Conservation (phyloP, 2,888 invertebrate species). For the Chrysina gloriosa region DNA sequence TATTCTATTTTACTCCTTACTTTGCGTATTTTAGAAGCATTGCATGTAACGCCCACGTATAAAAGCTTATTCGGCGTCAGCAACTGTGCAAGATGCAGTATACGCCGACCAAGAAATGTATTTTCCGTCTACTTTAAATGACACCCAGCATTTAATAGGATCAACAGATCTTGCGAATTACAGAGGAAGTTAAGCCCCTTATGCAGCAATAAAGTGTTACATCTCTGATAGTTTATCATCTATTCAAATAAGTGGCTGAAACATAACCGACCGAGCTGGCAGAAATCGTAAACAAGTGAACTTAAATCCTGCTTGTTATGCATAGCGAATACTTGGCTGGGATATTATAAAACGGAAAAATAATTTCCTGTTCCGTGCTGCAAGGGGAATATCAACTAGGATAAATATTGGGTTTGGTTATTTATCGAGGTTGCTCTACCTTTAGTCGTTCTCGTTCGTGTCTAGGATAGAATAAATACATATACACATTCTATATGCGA, state of each 20-base stretch:
- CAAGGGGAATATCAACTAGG: slow-evolving; percentile 57
- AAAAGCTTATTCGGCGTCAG: not conserved
- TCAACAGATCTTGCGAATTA: slow-evolving; percentile 5
- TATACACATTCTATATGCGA: not conserved
- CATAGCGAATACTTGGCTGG: slow-evolving; percentile 54
- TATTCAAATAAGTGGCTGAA: slow-evolving; percentile 18
- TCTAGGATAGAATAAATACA: not conserved
- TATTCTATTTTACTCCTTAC: no score
- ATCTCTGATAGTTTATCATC: slow-evolving; percentile 6
- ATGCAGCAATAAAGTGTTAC: not conserved
- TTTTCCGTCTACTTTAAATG: not conserved
- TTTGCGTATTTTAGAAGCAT: no score
- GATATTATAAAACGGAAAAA: slow-evolving; percentile 60
- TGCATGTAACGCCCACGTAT: not conserved
- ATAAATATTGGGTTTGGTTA: slow-evolving; percentile 56
- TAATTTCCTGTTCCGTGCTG: slow-evolving; percentile 58
- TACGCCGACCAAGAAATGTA: not conserved
- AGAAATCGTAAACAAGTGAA: slow-evolving; percentile 51
- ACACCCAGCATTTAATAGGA: not conserved
- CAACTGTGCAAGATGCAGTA: not conserved
- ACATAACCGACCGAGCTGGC: slow-evolving; percentile 14
- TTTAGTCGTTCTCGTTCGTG: slow-evolving; percentile 43
- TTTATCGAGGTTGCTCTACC: slow-evolving; percentile 52
- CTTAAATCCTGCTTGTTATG: slow-evolving; percentile 56
- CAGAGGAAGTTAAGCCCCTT: not conserved